These are phyloP conservation scores for Myiotriccus ornatus DNA, from an alignment of 2,797 vertebrate genomes.

Conservation along the genomic window DNA sequence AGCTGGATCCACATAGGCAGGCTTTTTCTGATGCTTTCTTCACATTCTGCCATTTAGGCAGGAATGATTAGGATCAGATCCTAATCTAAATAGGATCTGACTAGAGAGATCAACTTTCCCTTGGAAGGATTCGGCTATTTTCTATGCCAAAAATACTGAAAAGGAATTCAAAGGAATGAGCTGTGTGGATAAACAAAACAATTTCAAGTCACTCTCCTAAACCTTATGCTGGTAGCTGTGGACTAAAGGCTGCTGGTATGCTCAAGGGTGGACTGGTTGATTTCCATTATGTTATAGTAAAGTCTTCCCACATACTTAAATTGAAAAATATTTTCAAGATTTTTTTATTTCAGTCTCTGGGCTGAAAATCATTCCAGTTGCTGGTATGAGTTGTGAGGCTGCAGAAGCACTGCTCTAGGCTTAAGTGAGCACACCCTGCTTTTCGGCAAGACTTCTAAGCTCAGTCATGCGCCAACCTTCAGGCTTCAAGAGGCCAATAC, in stretches of 20 bases:
- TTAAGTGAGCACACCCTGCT: background rate
- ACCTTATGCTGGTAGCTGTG: background rate
- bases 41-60: background rate
- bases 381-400: background rate
- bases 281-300: background rate
- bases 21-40: background rate
- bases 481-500: accelerated
- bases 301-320: background rate
- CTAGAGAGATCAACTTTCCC: background rate
- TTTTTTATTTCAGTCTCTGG: background rate
- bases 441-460: background rate
- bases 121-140: background rate
- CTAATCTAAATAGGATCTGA: too few species aligned
- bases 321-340: background rate
- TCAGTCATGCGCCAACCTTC: background rate
- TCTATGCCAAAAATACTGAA: background rate
- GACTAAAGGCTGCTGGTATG: background rate
- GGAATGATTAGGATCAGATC: background rate
- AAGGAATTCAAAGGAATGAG: background rate
- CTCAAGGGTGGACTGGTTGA: background rate
- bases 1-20: accelerated
- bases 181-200: background rate
- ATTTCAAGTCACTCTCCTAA: background rate
- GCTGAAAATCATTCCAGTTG: background rate
- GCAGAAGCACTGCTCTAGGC: background rate